Percentiles rank a stretch among this genome's conserved stretches.
These are phyloP conservation scores for Amiota mariae DNA, from an alignment of 2,888 invertebrate species.

Conservation along the genomic window DNA sequence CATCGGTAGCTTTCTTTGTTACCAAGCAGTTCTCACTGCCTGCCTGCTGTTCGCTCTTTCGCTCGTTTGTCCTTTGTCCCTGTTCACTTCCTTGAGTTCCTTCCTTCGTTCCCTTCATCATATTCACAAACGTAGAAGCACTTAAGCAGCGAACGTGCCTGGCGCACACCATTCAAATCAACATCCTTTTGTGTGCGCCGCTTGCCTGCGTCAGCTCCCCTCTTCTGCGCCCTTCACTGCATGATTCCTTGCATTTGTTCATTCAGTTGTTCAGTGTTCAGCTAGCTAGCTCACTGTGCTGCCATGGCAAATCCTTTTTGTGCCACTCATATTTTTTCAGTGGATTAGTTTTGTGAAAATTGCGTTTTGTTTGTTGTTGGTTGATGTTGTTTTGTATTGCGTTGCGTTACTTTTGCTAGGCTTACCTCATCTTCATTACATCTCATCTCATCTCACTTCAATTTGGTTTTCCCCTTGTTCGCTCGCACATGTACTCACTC, in stretches of 20 bases:
- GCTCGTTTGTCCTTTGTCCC: background rate
- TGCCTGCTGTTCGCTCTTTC: constrained; percentile 26
- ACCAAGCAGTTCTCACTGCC: constrained; percentile 27
- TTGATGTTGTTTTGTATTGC: too few species aligned
- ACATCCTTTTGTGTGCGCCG: constrained; percentile 32
- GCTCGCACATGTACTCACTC: background rate
- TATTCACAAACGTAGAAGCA: constrained; percentile 33
- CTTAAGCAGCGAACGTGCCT: constrained; percentile 60
- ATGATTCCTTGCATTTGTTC: constrained; percentile 23
- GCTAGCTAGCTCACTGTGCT: constrained; percentile 8
- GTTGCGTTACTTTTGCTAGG: background rate
- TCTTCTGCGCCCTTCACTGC: background rate
- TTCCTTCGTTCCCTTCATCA: constrained; percentile 26
- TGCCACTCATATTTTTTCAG: constrained; percentile 30
- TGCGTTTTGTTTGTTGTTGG: constrained; percentile 19
- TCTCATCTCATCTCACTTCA: background rate
- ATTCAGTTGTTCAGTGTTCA: background rate
- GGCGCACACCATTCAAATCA: constrained; percentile 57
- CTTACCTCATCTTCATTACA: too few species aligned
- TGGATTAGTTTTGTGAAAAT: constrained; percentile 30
- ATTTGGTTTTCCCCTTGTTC: background rate
- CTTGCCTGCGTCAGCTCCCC: background rate
- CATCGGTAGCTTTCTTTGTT: constrained; percentile 32
- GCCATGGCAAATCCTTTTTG: constrained; percentile 29
- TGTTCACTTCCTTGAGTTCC: background rate